Conservation (phyloP, 2,888 invertebrate genomes). For the Drosophila meridiana region DNA sequence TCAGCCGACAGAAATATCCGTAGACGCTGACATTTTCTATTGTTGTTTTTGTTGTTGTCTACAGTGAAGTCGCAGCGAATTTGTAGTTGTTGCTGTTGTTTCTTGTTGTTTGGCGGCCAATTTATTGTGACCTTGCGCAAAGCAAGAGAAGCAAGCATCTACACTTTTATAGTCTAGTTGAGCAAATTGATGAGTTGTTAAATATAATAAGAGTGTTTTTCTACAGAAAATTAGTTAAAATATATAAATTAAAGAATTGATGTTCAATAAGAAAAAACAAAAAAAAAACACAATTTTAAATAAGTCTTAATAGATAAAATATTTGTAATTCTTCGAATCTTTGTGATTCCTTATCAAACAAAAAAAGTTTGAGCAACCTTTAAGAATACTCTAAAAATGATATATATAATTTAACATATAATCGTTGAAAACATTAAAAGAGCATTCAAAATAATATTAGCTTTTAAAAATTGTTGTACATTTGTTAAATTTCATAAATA, state of each 20-base stretch:
- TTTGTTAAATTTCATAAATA: not conserved
- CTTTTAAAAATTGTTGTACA: too few relatives aligned
- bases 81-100: constrained; percentile 2
- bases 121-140: constrained; percentile 14
- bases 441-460: too few relatives aligned
- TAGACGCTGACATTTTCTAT: not conserved
- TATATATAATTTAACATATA: too few relatives aligned
- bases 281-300: too few relatives aligned
- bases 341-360: too few relatives aligned
- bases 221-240: not conserved
- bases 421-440: too few relatives aligned
- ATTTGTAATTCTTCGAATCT: too few relatives aligned
- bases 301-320: too few relatives aligned
- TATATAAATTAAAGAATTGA: not conserved
- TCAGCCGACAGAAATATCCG: constrained; percentile 16
- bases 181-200: not conserved
- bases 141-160: not conserved
- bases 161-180: not conserved
- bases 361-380: too few relatives aligned
- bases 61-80: not conserved
- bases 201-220: not conserved
- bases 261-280: not conserved
- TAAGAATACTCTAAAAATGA: too few relatives aligned
- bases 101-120: constrained; percentile 3
- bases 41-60: constrained; percentile 1